Evolutionary conservation across 2,113 vertebrate species (phyloP).

Genomic region (Apistogramma diplotaenia): DNA sequence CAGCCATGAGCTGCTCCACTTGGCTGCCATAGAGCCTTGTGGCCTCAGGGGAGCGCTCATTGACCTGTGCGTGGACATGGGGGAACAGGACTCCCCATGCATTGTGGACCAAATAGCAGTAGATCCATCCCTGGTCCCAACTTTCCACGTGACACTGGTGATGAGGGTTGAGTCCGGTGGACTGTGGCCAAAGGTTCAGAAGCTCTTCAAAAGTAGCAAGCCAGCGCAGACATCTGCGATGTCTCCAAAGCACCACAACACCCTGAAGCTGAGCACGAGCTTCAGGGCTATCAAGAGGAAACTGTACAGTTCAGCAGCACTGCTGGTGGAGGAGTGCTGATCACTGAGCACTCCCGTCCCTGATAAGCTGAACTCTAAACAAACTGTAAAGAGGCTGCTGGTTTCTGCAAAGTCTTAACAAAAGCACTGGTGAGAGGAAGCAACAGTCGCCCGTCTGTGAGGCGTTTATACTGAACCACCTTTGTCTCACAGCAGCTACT

Average conservation of each 20-base stretch:
- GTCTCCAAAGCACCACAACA: slow-evolving; percentile 45
- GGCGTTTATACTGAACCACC: background rate
- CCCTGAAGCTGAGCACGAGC: slow-evolving; percentile 80
- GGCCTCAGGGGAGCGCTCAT: slow-evolving; percentile 92
- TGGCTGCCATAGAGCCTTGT: slow-evolving; percentile 89
- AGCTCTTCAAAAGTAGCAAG: slow-evolving; percentile 78
- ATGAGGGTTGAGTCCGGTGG: slow-evolving; percentile 84
- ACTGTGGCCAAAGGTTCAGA: slow-evolving; percentile 91
- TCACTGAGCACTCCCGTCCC: slow-evolving; percentile 9
- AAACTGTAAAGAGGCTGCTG: background rate
- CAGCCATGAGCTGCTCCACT: slow-evolving; percentile 84
- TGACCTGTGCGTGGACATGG: slow-evolving; percentile 87
- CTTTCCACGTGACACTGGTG: slow-evolving; percentile 90
- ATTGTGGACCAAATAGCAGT: slow-evolving; percentile 85
- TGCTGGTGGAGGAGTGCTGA: slow-evolving; percentile 90
- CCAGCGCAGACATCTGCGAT: slow-evolving; percentile 67
- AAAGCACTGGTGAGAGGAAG: background rate
- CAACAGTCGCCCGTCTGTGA: background rate
- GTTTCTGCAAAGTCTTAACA: background rate
- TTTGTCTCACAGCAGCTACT: slow-evolving; percentile 43
- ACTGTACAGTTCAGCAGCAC: slow-evolving; percentile 89
- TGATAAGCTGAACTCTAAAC: background rate
- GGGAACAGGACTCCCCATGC: slow-evolving; percentile 73
- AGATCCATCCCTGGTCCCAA: slow-evolving; percentile 85
- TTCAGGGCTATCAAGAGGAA: slow-evolving; percentile 93